phyloP scores from a whole-genome alignment of 2,797 vertebrate genomes.

The Corythornis leucogaster region DNA sequence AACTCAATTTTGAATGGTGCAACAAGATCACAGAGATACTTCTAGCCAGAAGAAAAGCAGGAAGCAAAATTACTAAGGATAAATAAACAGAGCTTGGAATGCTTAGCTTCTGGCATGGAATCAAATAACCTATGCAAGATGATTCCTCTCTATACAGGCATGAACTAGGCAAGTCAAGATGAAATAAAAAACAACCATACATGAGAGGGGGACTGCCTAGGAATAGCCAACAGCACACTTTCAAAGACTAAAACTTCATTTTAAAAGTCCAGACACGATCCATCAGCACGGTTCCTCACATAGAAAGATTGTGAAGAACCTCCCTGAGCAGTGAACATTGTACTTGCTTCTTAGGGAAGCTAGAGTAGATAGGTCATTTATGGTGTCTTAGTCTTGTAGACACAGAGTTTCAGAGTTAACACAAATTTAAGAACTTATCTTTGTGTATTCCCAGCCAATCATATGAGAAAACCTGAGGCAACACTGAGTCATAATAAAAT shows the following conservation, averaged over 20 bases:
- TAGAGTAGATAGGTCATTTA: neutral
- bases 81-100: slow-evolving; percentile 54
- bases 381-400: neutral
- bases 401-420: neutral
- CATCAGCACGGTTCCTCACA: neutral
- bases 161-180: slow-evolving; percentile 10
- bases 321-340: neutral
- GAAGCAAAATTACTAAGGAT: neutral
- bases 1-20: neutral
- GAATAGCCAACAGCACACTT: neutral
- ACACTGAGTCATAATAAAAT: neutral
- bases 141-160: neutral
- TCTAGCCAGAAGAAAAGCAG: neutral
- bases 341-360: neutral
- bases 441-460: neutral
- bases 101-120: slow-evolving; percentile 36
- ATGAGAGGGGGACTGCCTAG: neutral
- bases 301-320: neutral
- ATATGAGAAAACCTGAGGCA: neutral
- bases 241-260: neutral
- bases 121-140: slow-evolving; percentile 40
- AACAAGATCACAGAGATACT: neutral
- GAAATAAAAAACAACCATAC: neutral
- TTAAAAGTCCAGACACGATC: neutral
- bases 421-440: neutral